Conservation (phyloP, 1,140 invertebrate genomes). For the Psix sp. region DNA sequence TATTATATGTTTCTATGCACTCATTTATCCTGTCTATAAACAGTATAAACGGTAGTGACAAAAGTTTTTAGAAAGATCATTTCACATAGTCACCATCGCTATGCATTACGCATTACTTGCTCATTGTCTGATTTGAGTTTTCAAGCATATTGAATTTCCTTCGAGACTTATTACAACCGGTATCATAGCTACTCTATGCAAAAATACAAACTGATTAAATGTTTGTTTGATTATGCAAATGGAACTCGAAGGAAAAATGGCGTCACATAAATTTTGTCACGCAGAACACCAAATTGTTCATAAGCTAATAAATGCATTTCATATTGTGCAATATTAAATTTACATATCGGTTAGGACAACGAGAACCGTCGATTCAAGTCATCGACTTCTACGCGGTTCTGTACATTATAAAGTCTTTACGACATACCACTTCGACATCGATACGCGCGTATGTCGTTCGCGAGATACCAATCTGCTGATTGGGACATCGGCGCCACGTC, state of each 20-base stretch:
- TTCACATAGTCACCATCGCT: slow-evolving; percentile 7
- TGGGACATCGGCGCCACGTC: slow-evolving; percentile 49
- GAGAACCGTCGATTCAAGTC: slow-evolving; percentile 16
- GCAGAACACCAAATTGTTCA: slow-evolving; percentile 42
- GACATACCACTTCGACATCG: slow-evolving; percentile 42
- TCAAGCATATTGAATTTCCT: slow-evolving; percentile 31
- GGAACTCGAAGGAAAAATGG: slow-evolving; percentile 16
- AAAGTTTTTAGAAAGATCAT: slow-evolving; percentile 19
- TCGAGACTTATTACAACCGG: slow-evolving; percentile 17
- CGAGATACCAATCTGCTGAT: slow-evolving; percentile 45
- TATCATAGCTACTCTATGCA: not conserved
- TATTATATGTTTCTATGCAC: too few relatives aligned
- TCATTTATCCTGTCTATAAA: too few relatives aligned
- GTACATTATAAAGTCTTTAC: slow-evolving; percentile 47
- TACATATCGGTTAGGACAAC: slow-evolving; percentile 25
- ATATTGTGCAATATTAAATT: slow-evolving; percentile 40
- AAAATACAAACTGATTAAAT: slow-evolving; percentile 22
- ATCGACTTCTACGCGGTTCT: slow-evolving; percentile 21
- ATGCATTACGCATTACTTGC: too few relatives aligned
- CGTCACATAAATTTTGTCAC: slow-evolving; percentile 22
- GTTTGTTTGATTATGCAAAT: slow-evolving; percentile 39
- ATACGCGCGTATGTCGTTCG: slow-evolving; percentile 49
- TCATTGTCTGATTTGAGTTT: slow-evolving; percentile 34
- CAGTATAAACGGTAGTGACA: slow-evolving; percentile 1
- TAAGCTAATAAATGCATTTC: slow-evolving; percentile 30